A percentile compares a stretch with the other conserved stretches of the same genome.
phyloP scores from a whole-genome alignment of 2,797 vertebrate genomes.

The Cirrhinus molitorella region DNA sequence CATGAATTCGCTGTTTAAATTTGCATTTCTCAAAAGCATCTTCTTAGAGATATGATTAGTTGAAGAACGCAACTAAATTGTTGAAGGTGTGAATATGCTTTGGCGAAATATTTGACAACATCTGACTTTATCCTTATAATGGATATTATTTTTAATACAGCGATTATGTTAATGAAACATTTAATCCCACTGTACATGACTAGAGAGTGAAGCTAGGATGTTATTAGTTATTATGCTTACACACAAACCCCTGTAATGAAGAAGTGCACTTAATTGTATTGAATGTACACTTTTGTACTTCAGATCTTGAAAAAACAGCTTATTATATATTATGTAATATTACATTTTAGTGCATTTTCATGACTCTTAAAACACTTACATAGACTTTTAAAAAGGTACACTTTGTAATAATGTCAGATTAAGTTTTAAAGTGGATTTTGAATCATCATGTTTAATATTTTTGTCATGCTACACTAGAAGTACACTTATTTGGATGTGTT shows the following conservation, averaged over 20 bases:
- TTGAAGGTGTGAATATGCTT: neutral
- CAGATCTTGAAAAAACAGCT: neutral
- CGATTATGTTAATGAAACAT: neutral
- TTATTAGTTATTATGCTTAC: too few relatives aligned
- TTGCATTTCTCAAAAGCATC: too few relatives aligned
- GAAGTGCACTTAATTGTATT: neutral
- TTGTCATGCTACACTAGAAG: too few relatives aligned
- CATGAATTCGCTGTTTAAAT: too few relatives aligned
- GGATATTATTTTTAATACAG: neutral
- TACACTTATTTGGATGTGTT: neutral
- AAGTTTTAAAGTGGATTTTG: neutral
- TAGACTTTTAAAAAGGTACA: neutral
- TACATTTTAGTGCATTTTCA: neutral
- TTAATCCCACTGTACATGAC: neutral
- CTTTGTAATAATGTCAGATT: neutral
- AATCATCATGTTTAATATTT: too few relatives aligned
- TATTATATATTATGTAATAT: neutral
- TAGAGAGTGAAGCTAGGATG: too few relatives aligned
- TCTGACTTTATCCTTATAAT: neutral
- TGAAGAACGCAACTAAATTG: neutral
- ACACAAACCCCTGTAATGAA: neutral
- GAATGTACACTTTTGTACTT: neutral
- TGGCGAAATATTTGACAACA: neutral
- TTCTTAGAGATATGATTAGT: neutral
- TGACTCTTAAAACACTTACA: neutral